These are phyloP conservation scores for Apaloderma vittatum DNA, from an alignment of 2,113 vertebrate genomes.

Conservation along the genomic window DNA sequence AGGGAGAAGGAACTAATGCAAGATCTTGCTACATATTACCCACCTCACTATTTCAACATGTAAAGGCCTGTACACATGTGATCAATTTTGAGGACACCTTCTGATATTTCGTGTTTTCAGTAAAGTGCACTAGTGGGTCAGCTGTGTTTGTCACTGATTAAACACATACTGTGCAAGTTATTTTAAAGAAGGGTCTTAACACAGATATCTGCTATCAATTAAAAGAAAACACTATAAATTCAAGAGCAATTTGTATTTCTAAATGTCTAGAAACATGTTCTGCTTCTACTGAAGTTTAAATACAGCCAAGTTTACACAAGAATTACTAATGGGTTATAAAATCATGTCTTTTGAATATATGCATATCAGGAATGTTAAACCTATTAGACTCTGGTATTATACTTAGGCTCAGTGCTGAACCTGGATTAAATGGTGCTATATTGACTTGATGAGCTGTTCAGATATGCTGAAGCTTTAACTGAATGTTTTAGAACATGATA, in stretches of 20 bases:
- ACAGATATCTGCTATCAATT: background rate
- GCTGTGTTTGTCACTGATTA: background rate
- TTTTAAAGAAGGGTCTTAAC: background rate
- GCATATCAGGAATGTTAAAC: background rate
- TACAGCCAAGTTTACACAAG: slow-evolving; percentile 8
- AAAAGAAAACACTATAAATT: background rate
- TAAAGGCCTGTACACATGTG: background rate
- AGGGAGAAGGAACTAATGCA: background rate
- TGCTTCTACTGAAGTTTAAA: slow-evolving; percentile 17
- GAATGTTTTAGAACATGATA: slow-evolving; percentile 39
- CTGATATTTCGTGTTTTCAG: background rate
- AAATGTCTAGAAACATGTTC: background rate
- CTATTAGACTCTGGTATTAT: background rate
- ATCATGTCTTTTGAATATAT: background rate
- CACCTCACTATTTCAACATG: background rate
- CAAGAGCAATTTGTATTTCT: background rate
- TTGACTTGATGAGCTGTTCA: slow-evolving; percentile 20
- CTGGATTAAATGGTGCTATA: slow-evolving; percentile 17
- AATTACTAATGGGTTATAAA: slow-evolving; percentile 23
- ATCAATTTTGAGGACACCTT: background rate
- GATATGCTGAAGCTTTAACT: slow-evolving; percentile 16
- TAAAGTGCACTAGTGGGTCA: background rate
- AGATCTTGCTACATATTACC: background rate
- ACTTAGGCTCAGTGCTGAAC: background rate
- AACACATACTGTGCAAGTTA: background rate